Conservation (phyloP, 2,888 invertebrate species). For the Apomyelois bistriatella region DNA sequence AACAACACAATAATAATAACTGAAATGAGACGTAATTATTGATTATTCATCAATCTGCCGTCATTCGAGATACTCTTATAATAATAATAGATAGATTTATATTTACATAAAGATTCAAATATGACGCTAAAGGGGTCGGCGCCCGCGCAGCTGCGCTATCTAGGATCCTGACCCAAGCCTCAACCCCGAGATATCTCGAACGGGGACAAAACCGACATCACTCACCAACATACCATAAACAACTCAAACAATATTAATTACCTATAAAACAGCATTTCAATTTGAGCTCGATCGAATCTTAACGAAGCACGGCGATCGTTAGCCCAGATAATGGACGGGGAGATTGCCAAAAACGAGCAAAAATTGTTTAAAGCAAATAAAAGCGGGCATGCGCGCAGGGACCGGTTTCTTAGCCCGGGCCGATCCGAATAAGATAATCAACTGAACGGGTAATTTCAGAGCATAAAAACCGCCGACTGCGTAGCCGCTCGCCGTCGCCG, state of each 20-base stretch:
- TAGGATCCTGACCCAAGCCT: constrained; percentile 60
- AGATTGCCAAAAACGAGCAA: constrained; percentile 76
- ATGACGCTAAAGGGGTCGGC: constrained; percentile 43
- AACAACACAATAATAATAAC: neutral
- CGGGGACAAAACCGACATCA: constrained; percentile 65
- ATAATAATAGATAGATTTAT: too few species aligned
- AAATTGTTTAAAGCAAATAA: constrained; percentile 75
- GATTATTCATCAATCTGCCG: neutral
- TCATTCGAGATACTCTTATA: too few species aligned
- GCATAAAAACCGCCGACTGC: constrained; percentile 56
- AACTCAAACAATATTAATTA: constrained; percentile 47
- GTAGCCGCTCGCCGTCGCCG: constrained; percentile 46
- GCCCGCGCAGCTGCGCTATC: constrained; percentile 67
- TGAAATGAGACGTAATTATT: neutral
- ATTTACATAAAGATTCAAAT: constrained; percentile 20
- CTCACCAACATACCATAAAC: constrained; percentile 53
- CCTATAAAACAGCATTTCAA: constrained; percentile 41
- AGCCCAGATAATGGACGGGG: constrained; percentile 65
- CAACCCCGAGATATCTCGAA: constrained; percentile 58
- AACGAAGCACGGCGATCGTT: constrained; percentile 71
- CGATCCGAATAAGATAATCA: constrained; percentile 74
- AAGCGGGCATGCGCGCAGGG: constrained; percentile 62
- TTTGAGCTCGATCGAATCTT: constrained; percentile 66
- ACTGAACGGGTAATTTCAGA: constrained; percentile 62
- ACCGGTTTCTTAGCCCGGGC: constrained; percentile 56